phyloP scores from a whole-genome alignment of 2,888 invertebrate species.

The Capitulum mitella region DNA sequence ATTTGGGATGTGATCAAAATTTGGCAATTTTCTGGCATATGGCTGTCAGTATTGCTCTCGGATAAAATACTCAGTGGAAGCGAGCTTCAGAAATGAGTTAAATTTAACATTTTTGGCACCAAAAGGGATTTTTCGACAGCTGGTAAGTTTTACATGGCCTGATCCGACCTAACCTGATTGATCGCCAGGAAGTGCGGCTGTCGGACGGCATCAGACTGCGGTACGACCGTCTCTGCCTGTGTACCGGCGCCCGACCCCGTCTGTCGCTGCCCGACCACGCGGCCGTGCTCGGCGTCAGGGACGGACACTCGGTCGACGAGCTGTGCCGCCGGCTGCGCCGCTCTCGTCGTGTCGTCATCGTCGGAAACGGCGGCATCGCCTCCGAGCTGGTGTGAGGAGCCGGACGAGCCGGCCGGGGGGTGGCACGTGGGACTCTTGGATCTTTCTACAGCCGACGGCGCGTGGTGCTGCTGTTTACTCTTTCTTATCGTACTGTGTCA shows the following conservation, averaged over 20 bases:
- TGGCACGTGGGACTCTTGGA: no score
- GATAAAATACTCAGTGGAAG: no score
- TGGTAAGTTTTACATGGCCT: no score
- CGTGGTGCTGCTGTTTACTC: no score
- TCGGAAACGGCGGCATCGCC: constrained; percentile 98
- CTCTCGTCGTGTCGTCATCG: constrained; percentile 66
- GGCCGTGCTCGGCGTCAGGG: constrained; percentile 78
- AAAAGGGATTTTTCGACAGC: no score
- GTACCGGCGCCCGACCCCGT: constrained; percentile 82
- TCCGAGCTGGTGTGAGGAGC: constrained; percentile 88
- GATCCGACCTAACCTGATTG: not conserved
- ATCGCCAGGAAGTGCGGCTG: not conserved
- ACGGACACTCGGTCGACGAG: constrained; percentile 82
- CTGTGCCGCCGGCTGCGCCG: constrained; percentile 62
- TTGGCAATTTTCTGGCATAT: no score
- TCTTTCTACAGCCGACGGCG: no score
- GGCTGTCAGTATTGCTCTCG: no score
- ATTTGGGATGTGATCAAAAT: no score
- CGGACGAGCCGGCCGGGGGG: no score
- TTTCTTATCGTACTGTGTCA: not conserved
- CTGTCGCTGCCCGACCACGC: constrained; percentile 56
- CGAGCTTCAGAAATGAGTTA: no score
- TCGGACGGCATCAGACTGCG: constrained; percentile 48
- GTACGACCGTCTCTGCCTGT: constrained; percentile 79
- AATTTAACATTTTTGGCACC: no score